Evolutionary conservation across 2,888 invertebrate genomes (phyloP).

Genomic region (Dicranocentrus wangi): DNA sequence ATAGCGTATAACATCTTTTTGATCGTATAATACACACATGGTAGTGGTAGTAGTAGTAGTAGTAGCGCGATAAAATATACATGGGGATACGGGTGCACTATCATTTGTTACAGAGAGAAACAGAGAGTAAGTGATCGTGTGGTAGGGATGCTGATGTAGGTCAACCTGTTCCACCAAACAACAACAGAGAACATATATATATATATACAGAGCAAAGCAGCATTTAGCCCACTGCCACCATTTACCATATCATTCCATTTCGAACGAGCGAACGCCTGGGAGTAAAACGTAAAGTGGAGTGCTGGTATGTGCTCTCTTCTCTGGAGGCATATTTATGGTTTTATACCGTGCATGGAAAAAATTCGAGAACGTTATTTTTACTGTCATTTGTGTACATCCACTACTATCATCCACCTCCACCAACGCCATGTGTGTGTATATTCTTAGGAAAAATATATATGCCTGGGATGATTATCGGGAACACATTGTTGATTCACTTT

Average conservation of each 20-base stretch:
- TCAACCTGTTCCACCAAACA: slow-evolving; percentile 66
- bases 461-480: no score
- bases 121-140: background rate
- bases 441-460: no score
- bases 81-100: background rate
- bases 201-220: slow-evolving; percentile 14
- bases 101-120: no score
- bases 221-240: slow-evolving; percentile 57
- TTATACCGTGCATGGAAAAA: slow-evolving; percentile 23
- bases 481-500: no score
- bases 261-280: slow-evolving; percentile 14
- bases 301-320: slow-evolving; percentile 7
- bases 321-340: slow-evolving; percentile 25
- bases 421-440: no score
- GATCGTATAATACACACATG: slow-evolving; percentile 32
- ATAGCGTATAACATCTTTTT: slow-evolving; percentile 44
- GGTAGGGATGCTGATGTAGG: slow-evolving; percentile 61
- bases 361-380: slow-evolving; percentile 4
- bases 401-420: no score
- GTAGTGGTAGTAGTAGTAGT: no score
- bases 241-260: slow-evolving; percentile 37
- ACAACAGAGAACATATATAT: slow-evolving; percentile 23
- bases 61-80: background rate
- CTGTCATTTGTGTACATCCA: slow-evolving; percentile 9
- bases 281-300: slow-evolving; percentile 25